Percentiles rank a stretch among this genome's conserved stretches.
These are phyloP conservation scores for Parochlus steinenii DNA, from an alignment of 2,888 invertebrate genomes.

Conservation along the genomic window DNA sequence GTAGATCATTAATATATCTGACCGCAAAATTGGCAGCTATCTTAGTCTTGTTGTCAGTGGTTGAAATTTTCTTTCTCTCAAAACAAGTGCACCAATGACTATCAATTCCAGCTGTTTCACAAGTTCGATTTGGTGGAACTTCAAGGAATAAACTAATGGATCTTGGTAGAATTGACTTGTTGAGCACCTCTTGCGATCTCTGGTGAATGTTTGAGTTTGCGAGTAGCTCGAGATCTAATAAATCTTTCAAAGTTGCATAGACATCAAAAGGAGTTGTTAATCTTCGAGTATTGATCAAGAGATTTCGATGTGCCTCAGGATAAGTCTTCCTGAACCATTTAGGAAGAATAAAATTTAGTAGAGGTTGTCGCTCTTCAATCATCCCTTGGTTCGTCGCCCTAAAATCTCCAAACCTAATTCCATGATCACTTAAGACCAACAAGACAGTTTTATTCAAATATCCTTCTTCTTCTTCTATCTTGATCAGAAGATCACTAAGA, in stretches of 20 bases:
- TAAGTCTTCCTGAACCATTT: slow-evolving; percentile 48
- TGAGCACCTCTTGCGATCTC: slow-evolving; percentile 23
- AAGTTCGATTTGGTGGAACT: slow-evolving; percentile 54
- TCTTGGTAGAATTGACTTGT: slow-evolving; percentile 31
- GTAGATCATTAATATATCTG: slow-evolving; percentile 42
- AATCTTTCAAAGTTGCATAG: slow-evolving; percentile 57
- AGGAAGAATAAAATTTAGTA: slow-evolving; percentile 58
- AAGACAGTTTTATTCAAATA: slow-evolving; percentile 49
- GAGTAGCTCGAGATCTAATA: slow-evolving; percentile 28
- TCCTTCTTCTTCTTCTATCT: slow-evolving; percentile 33
- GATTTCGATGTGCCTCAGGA: slow-evolving; percentile 41
- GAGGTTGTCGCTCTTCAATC: slow-evolving; percentile 76
- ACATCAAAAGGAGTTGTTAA: slow-evolving; percentile 77
- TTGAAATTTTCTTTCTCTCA: slow-evolving; percentile 38
- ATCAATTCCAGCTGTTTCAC: slow-evolving; percentile 57
- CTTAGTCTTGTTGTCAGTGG: slow-evolving; percentile 34
- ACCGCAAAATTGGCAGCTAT: slow-evolving; percentile 45
- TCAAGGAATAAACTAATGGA: slow-evolving; percentile 64
- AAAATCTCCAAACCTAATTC: slow-evolving; percentile 72
- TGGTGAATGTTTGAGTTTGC: slow-evolving; percentile 29
- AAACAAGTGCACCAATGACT: slow-evolving; percentile 85
- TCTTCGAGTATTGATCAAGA: slow-evolving; percentile 45
- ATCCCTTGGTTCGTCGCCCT: slow-evolving; percentile 60
- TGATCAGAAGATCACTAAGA: slow-evolving; percentile 39
- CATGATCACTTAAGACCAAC: slow-evolving; percentile 76